Base-by-base conservation (phyloP, 2,888 invertebrate genomes). In the Phortica magna region DNA sequence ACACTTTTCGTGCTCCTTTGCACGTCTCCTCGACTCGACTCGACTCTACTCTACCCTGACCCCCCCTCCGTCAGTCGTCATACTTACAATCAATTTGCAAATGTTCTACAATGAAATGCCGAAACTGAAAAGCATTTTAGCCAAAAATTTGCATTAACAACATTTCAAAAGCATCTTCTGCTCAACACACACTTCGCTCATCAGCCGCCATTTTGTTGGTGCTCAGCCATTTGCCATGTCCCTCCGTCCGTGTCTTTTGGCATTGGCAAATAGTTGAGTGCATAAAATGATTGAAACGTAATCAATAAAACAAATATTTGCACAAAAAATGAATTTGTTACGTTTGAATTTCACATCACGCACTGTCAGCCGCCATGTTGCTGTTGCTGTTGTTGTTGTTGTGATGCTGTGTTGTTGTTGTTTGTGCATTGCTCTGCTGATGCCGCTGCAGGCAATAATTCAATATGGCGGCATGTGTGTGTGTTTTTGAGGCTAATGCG, bases 261-360 rank as follows among this genome's bases (percentile, higher is more conserved):
- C 10, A 61, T 22, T 61, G 22, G 61, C 61, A 61, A 22, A 55
- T 17, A 17, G 61, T 22, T 22, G 17, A 14, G 7, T 48, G 48
- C 48, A 48, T 14, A 55, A 55, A 55, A 61, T 61, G 61, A 61
- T 61, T 61, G 61, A 68, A 61, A 43, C 80, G 83, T 87, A 85
- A 85, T 85, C 85, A 88, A 83, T 88, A 82, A 82, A 79, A 81
- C 81, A 86, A 85, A 85, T 86, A 88, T 88, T 84, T 82, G 82
- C 80, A 80, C 86, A 68, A 41, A 43, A 10, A 65, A 41, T 55
- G 55, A 55, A 17, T 55, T 55, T 55, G 14, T 22, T 48, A 14
- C 48, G 48, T 48, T 14, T 48, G 48, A 48, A 48, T 48, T 48
- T 48, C 48, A 48, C 14, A 48, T 48, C 48, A 48, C 48, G 48